A percentile compares a stretch with the other conserved stretches of the same genome.
Conservation (phyloP, 2,888 invertebrate species). For the Nebria brevicollis region DNA sequence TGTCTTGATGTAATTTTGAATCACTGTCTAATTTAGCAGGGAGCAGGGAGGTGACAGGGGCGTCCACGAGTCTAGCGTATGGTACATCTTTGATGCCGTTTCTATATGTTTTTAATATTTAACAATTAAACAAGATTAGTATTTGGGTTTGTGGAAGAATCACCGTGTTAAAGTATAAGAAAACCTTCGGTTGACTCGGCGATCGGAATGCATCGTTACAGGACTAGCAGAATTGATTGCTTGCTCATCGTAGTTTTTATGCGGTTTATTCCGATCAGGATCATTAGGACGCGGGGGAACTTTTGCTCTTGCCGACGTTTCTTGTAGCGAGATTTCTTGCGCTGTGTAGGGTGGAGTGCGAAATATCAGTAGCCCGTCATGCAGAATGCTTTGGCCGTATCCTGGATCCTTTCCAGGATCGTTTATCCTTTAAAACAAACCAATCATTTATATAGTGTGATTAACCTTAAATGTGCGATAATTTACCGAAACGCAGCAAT, state of each 20-base stretch:
- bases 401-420: conserved; percentile 85
- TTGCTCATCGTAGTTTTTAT: conserved; percentile 47
- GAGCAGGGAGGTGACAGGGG: conserved; percentile 64
- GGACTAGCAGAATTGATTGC: conserved; percentile 61
- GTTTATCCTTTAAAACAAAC: conserved; percentile 68
- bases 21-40: conserved; percentile 75
- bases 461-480: conserved; percentile 13
- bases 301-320: conserved; percentile 59
- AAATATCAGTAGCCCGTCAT: conserved; percentile 86
- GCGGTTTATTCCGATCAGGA: background rate
- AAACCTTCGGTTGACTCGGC: conserved; percentile 65
- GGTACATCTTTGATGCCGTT: conserved; percentile 72
- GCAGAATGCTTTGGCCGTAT: conserved; percentile 93
- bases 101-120: background rate
- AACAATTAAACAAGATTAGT: no score
- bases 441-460: background rate
- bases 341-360: conserved; percentile 85
- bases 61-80: conserved; percentile 81
- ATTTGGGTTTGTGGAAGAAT: background rate
- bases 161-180: conserved; percentile 71
- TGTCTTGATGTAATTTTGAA: conserved; percentile 72
- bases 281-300: background rate
- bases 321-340: conserved; percentile 80
- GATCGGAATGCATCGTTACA: conserved; percentile 21
- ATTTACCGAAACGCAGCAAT: conserved; percentile 79